Conservation (phyloP, 92 coral and sea anemone genomes). For the Zoanthus solanderi region DNA sequence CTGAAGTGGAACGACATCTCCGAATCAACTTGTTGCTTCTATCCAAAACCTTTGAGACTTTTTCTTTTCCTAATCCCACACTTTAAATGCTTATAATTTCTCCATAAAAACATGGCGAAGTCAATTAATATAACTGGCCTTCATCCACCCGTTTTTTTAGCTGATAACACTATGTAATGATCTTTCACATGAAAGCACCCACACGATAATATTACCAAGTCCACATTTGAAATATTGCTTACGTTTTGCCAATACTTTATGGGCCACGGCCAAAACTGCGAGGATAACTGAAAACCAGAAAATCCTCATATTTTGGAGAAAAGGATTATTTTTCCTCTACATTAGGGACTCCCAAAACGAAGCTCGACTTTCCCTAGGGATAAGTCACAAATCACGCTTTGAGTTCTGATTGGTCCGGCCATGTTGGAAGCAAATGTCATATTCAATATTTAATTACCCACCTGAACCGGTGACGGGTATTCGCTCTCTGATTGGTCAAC, state of each 20-base stretch:
- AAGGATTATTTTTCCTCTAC: slow-evolving; percentile 72
- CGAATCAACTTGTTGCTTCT: not conserved
- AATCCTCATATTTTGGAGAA: slow-evolving; percentile 78
- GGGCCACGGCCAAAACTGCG: slow-evolving; percentile 73
- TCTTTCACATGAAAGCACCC: slow-evolving; percentile 36
- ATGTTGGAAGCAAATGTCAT: slow-evolving; percentile 66
- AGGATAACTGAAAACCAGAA: slow-evolving; percentile 72
- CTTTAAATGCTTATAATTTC: not conserved
- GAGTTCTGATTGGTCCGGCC: slow-evolving; percentile 74
- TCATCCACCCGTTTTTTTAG: not conserved
- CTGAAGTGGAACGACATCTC: slow-evolving; percentile 31
- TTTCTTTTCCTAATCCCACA: not conserved
- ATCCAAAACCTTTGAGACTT: not conserved
- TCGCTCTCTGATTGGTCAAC: slow-evolving; percentile 70
- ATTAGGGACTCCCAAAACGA: slow-evolving; percentile 75
- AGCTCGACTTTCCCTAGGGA: slow-evolving; percentile 65
- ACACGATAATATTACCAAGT: not conserved
- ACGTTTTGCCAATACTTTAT: slow-evolving; percentile 77
- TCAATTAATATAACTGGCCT: not conserved
- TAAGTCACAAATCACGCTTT: slow-evolving; percentile 75
- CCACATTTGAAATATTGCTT: slow-evolving; percentile 52
- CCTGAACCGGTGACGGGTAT: slow-evolving; percentile 75
- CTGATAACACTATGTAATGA: not conserved
- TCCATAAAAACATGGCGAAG: not conserved
- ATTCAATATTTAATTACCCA: slow-evolving; percentile 79